Conservation (phyloP, 2,113 vertebrate genomes). For the Actenoides lindsayi region DNA sequence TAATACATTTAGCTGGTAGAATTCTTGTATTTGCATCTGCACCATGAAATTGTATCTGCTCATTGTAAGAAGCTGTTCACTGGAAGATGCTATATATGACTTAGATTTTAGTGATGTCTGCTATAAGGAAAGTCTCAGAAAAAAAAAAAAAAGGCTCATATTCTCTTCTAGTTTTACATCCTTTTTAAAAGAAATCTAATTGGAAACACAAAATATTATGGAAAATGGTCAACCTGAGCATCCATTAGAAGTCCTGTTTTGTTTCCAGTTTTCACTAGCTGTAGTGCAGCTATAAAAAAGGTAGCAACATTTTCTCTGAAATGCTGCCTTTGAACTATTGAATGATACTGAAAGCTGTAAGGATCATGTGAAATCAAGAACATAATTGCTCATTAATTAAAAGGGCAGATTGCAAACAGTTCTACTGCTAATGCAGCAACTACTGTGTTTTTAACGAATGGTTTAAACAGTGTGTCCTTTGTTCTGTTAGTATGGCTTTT, state of each 20-base stretch:
- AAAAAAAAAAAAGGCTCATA: not conserved
- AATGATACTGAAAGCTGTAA: not conserved
- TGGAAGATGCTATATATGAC: not conserved
- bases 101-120: not conserved
- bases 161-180: not conserved
- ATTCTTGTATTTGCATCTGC: not conserved
- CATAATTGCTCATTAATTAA: not conserved
- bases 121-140: not conserved
- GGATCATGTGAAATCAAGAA: not conserved
- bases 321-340: not conserved
- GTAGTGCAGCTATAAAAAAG: not conserved
- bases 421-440: not conserved
- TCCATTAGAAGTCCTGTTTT: not conserved
- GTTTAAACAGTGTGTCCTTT: not conserved
- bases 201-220: not conserved
- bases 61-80: not conserved
- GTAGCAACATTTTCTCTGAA: not conserved
- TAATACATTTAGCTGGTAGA: not conserved
- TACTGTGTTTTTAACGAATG: not conserved
- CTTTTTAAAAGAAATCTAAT: not conserved
- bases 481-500: constrained; percentile 61
- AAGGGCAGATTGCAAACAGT: not conserved
- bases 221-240: not conserved
- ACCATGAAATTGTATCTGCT: not conserved
- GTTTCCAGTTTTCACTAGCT: not conserved